phyloP scores from a whole-genome alignment of 1,140 invertebrate species.

The Drosophila albomicans region DNA sequence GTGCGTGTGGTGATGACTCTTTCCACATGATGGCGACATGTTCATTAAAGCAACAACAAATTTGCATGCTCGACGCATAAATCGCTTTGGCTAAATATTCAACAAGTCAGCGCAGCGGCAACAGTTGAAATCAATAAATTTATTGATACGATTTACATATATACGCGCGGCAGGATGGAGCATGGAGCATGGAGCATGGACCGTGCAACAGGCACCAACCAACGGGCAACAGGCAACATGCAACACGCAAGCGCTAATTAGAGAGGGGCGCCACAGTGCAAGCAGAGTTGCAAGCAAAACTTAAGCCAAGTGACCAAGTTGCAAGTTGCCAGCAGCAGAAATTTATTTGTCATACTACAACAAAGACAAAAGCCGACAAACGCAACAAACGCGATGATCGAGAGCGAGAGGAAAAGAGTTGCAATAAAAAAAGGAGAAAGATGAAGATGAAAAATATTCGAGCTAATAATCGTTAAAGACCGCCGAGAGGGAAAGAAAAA shows the following conservation, averaged over 20 bases:
- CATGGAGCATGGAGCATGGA: not conserved
- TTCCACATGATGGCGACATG: constrained; percentile 60
- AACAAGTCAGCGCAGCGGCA: constrained; percentile 81
- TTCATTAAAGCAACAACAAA: constrained; percentile 80
- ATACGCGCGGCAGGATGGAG: constrained; percentile 12
- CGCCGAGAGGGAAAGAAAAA: too few species aligned
- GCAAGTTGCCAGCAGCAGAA: constrained; percentile 32
- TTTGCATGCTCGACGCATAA: constrained; percentile 79
- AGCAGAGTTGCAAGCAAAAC: not conserved
- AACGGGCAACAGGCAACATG: constrained; percentile 42
- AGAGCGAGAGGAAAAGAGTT: not conserved
- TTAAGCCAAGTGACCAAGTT: constrained; percentile 36
- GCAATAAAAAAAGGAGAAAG: not conserved
- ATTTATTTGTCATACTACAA: constrained; percentile 21
- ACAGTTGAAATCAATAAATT: constrained; percentile 84
- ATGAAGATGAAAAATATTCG: too few species aligned
- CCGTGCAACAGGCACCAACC: constrained; percentile 9
- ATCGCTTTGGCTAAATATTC: constrained; percentile 80
- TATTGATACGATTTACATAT: constrained; percentile 80
- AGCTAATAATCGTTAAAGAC: too few species aligned
- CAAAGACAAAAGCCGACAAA: constrained; percentile 36
- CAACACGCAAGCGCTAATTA: constrained; percentile 72
- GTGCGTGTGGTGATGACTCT: constrained; percentile 60
- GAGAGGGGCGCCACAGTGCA: constrained; percentile 39
- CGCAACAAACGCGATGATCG: not conserved